These are phyloP conservation scores for Microtus richardsoni DNA, from an alignment of 2,113 vertebrate species.

Conservation along the genomic window DNA sequence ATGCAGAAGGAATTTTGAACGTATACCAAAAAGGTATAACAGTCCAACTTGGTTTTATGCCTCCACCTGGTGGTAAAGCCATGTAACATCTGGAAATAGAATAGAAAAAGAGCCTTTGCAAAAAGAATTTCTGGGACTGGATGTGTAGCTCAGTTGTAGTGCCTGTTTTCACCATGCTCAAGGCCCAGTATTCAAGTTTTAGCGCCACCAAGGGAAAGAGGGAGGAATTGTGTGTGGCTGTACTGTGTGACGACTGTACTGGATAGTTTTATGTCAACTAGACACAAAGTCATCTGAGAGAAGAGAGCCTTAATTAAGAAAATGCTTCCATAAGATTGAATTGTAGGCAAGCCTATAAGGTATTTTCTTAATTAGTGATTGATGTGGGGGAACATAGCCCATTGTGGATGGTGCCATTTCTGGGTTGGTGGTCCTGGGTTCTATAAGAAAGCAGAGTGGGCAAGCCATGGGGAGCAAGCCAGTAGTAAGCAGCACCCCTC, in stretches of 20 bases:
- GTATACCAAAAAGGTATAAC: not conserved
- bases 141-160: not conserved
- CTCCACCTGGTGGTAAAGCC: conserved; percentile 26
- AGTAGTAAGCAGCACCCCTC: not conserved
- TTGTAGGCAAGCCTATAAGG: not conserved
- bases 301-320: not conserved
- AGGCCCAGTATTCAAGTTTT: not conserved
- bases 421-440: not conserved
- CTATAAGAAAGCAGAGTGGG: not conserved
- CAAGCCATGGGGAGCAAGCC: not conserved
- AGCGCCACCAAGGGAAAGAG: not conserved
- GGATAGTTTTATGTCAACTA: not conserved
- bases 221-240: not conserved
- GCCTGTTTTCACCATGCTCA: not conserved
- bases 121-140: not conserved
- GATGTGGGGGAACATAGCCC: not conserved
- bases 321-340: not conserved
- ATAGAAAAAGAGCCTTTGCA: not conserved
- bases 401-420: not conserved
- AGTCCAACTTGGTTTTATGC: not conserved
- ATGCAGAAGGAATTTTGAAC: not conserved
- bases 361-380: not conserved
- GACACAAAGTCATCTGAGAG: not conserved
- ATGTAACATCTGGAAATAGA: not conserved
- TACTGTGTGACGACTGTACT: not conserved